Evolutionary conservation across 2,113 vertebrate species (phyloP), one percentile per base, ranked within the genome.

Genomic region (Craseonycteris thonglongyai): DNA sequence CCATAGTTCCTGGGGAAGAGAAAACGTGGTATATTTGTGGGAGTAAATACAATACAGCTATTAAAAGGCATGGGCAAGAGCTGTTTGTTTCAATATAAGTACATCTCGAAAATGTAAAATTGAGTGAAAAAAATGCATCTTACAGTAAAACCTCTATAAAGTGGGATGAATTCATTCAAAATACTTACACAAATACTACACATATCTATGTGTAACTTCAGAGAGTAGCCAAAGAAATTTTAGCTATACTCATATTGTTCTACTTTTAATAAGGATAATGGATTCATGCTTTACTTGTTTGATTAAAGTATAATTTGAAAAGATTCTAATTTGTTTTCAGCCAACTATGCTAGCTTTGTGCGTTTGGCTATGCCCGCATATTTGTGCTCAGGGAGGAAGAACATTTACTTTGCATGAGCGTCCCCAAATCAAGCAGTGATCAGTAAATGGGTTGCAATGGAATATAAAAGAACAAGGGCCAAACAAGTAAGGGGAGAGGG

Each of bases 281-380:
- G 56, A 84, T 87, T 89, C 83, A 90, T 56, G 87, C 58, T 86
- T 93, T 72, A 71, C 71, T 63, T 87, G 45, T 45, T 76, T 94
- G 87, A 97, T 96, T 83, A 87, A 93, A 96, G 83, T 68, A 61
- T 84, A 93, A 90, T 94, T 95, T 81, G 71, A 87, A 81, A 92
- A 90, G 72, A 84, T 69, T 91, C 80, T 90, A 61, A 84, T 91
- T 94, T 93, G 51, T 95, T 94, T 90, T 75, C 59, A 56, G 86
- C 35, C 88, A 94, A 56, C 94, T 89, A 86, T 16, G 35, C 74
- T 11, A 0, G 89, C 91, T 59, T 86, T 69, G 26, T 72, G 69
- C 71, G 79, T 87, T 93, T 66, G 75, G 74, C 26, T 40, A 18
- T 33, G 65, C 51, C 80, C 4, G 0, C 4, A 5, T 58, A 18